Percentiles rank a stretch among this genome's conserved stretches.
phyloP scores from a whole-genome alignment of 2,888 invertebrate species.

The Cephus nigrinus region DNA sequence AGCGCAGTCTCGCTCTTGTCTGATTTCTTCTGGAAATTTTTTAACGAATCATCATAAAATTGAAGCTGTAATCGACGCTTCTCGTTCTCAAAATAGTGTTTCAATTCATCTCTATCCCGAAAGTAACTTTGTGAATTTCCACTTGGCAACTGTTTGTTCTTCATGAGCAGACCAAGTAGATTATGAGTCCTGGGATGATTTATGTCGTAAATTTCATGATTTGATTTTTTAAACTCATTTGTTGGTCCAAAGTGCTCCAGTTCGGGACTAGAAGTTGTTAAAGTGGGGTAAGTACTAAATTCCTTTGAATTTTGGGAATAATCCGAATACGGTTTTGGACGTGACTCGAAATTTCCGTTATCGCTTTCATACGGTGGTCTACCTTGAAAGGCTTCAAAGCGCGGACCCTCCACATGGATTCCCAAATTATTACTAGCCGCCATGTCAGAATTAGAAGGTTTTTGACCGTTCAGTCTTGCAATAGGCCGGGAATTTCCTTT shows the following conservation, averaged over 20 bases:
- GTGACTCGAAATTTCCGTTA: constrained; percentile 33
- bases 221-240: constrained; percentile 29
- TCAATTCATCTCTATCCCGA: constrained; percentile 41
- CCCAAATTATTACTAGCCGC: constrained; percentile 11
- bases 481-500: background rate
- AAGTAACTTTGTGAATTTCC: constrained; percentile 37
- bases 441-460: background rate
- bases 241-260: constrained; percentile 25
- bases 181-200: constrained; percentile 60
- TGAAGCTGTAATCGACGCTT: constrained; percentile 41
- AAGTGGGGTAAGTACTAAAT: constrained; percentile 36
- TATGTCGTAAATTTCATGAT: constrained; percentile 41
- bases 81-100: constrained; percentile 45
- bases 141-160: constrained; percentile 55
- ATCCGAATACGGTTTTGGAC: constrained; percentile 31
- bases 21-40: constrained; percentile 43
- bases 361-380: constrained; percentile 9
- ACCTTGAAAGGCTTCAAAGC: constrained; percentile 2
- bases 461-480: background rate
- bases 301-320: constrained; percentile 29
- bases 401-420: constrained; percentile 7
- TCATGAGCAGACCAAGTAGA: constrained; percentile 58
- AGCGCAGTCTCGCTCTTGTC: constrained; percentile 22
- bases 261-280: constrained; percentile 44
- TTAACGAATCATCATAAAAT: constrained; percentile 40